Percentiles rank a stretch among this genome's conserved stretches.
Evolutionary conservation across 2,888 invertebrate species (phyloP).

Genomic region (Resseliella maxima): DNA sequence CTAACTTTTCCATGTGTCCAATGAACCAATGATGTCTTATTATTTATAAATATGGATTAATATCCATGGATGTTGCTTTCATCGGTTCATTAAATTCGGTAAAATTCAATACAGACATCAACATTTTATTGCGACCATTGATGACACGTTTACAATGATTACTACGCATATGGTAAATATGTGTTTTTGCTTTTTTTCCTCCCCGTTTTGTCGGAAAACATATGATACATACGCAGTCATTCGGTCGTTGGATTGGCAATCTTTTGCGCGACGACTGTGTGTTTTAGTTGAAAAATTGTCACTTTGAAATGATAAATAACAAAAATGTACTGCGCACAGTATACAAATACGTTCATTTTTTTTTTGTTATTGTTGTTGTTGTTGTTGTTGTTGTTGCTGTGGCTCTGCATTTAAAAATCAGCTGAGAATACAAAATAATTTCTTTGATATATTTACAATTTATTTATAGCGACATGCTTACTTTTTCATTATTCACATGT

Average conservation of each 20-base stretch:
- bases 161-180: too few species aligned
- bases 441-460: background rate
- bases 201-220: background rate
- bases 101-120: background rate
- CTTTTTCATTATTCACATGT: background rate
- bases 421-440: background rate
- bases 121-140: background rate
- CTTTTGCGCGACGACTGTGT: background rate
- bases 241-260: background rate
- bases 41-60: too few species aligned
- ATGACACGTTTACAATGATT: background rate
- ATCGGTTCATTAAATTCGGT: background rate
- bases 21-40: too few species aligned
- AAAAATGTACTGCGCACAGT: too few species aligned
- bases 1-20: too few species aligned
- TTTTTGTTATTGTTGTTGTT: too few species aligned
- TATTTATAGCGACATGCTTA: constrained; percentile 34
- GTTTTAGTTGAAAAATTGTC: background rate
- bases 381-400: too few species aligned
- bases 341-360: too few species aligned
- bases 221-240: background rate
- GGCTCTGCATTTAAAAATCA: background rate
- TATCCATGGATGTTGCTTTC: too few species aligned
- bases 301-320: background rate
- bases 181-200: too few species aligned